These are phyloP conservation scores for Crotalus viridis DNA, from an alignment of 2,113 vertebrate species.

Conservation along the genomic window DNA sequence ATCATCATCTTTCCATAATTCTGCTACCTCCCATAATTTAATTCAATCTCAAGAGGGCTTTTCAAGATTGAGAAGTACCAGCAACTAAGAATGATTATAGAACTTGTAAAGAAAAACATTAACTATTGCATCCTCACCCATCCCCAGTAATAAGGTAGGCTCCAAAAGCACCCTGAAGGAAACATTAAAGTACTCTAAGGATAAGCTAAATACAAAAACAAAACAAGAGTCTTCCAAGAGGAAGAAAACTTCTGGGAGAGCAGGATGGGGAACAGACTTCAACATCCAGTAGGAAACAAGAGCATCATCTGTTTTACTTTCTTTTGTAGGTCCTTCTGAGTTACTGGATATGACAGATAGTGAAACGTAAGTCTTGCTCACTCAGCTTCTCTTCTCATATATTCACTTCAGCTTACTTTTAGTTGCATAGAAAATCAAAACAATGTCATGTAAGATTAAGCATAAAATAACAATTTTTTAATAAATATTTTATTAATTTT, in stretches of 20 bases:
- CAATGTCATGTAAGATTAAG: neutral
- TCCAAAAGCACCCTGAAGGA: neutral
- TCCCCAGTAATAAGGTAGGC: neutral
- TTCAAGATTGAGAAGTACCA: neutral
- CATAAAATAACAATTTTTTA: neutral
- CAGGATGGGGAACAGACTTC: neutral
- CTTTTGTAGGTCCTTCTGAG: constrained; percentile 82
- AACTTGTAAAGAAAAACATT: neutral
- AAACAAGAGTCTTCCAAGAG: neutral
- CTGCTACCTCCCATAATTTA: neutral
- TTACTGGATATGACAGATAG: constrained; percentile 90
- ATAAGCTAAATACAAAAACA: neutral
- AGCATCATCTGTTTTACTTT: constrained; percentile 34
- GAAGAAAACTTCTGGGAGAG: neutral
- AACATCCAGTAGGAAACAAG: neutral
- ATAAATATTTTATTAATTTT: too few species aligned
- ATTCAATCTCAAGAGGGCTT: neutral
- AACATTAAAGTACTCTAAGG: neutral
- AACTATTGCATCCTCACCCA: neutral
- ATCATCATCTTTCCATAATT: neutral
- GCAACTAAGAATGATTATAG: neutral
- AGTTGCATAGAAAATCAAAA: neutral
- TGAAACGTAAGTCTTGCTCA: constrained; percentile 80
- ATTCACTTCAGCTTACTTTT: neutral
- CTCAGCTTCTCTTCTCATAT: neutral